Base-by-base conservation (phyloP, 2,113 vertebrate genomes). In the Ursus arctos region DNA sequence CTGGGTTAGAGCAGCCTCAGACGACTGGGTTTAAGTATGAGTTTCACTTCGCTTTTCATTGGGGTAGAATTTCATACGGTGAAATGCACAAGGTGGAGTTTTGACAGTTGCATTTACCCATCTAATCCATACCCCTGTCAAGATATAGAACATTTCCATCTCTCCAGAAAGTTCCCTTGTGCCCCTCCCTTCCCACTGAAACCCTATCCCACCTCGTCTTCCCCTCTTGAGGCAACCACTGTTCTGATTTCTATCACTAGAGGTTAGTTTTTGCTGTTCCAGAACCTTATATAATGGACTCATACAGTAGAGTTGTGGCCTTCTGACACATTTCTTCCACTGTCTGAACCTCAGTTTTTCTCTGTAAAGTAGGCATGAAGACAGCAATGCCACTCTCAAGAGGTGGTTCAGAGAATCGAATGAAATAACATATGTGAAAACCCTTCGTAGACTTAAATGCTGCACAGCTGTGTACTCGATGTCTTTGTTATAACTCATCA, bases 261-360 rank as follows among this genome's bases (percentile, higher is more conserved):
- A n/a, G 69, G 40, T 86, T 80, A 15, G 2, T 59, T 80, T 93
- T 90, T 53, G 55, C 57, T 76, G 1, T 92, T 77, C 24, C 77
- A 71, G n/a, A 93, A 93, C 36, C 65, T 93, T 55, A 67, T 31
- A 22, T 83, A 53, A 47, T 79, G 36, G 77, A 93, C 79, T 93
- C 59, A 72, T 65, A n/a, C 1, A 10, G 18, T 86, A 22, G n/a
- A 80, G n/a, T 57, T 94, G 18, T 91, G 9, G 28, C 67, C 65
- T 79, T 95, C 47, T 94, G 61, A 77, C 63, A 47, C 43, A 11
- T 15, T 79, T 90, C 11, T 79, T 93, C 36, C 57, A 61, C n/a
- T 91, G 31, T 86, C 24, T 47, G 19, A 81, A 21, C 22, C 69
- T 95, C 63, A 26, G 55, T 93, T 92, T 72, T 90, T 80, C 65